These are phyloP conservation scores for Hyalella azteca DNA, from an alignment of 2,888 invertebrate genomes.

Conservation along the genomic window DNA sequence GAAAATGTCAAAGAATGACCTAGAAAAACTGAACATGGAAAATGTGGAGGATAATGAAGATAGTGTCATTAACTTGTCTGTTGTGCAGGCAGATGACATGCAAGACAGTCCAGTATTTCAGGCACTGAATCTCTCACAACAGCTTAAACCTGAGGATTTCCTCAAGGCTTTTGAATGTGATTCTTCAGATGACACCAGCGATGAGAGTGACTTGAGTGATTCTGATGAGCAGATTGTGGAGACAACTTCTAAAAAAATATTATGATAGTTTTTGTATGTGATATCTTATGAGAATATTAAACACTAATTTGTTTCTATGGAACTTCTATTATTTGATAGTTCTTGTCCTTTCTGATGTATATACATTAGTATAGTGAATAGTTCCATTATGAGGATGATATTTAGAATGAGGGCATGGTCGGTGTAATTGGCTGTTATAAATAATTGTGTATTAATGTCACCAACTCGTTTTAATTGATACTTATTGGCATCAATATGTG, in stretches of 20 bases:
- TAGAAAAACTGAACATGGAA: neutral
- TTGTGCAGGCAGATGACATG: conserved; percentile 32
- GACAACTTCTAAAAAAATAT: neutral
- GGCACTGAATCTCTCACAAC: neutral
- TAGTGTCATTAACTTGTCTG: neutral
- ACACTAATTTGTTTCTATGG: too few species aligned
- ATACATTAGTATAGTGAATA: too few species aligned
- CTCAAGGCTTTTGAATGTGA: neutral
- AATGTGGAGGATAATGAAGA: neutral
- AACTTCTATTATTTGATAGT: too few species aligned
- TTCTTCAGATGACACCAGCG: neutral
- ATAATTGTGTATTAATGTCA: too few species aligned
- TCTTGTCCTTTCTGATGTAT: too few species aligned
- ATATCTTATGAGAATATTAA: neutral
- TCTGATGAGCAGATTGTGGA: neutral
- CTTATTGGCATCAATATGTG: too few species aligned
- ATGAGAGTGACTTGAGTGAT: neutral
- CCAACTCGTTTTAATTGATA: too few species aligned
- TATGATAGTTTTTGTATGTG: neutral
- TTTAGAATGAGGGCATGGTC: too few species aligned
- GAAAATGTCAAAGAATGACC: neutral
- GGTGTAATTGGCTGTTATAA: too few species aligned
- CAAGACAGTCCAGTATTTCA: conserved; percentile 26
- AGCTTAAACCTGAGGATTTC: neutral
- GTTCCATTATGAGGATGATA: too few species aligned